A percentile compares a stretch with the other conserved stretches of the same genome.
These are phyloP conservation scores for Ardeotis arabs DNA, from an alignment of 2,113 vertebrate genomes.

Conservation along the genomic window DNA sequence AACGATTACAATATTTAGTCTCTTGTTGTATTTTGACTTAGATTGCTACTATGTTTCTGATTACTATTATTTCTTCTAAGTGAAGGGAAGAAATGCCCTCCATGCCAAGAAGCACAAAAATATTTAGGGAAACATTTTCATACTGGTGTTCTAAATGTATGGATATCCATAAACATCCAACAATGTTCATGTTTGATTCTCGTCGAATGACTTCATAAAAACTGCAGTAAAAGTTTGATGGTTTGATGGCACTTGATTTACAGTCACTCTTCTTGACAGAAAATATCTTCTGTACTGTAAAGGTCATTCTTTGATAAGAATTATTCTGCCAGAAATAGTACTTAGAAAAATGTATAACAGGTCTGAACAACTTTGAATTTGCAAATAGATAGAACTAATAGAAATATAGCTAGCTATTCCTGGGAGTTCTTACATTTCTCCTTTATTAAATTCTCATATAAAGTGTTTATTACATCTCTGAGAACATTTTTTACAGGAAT, in stretches of 20 bases:
- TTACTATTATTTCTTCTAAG: background rate
- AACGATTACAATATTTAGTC: background rate
- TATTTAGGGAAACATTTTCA: background rate
- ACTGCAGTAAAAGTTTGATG: background rate
- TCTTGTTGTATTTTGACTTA: background rate
- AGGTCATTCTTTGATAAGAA: background rate
- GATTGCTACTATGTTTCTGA: background rate
- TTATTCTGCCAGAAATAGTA: background rate
- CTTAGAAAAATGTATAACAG: background rate
- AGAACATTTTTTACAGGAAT: background rate
- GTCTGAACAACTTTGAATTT: background rate
- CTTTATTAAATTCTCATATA: background rate
- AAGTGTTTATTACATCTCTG: background rate
- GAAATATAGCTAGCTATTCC: background rate
- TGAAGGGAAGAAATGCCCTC: background rate
- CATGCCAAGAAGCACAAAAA: background rate
- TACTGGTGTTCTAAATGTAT: background rate
- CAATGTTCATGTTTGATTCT: background rate
- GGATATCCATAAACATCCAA: background rate
- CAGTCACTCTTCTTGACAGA: background rate
- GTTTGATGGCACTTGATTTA: background rate
- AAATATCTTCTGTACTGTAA: background rate
- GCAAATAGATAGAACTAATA: background rate
- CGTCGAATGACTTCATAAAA: background rate
- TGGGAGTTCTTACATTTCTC: background rate